A percentile compares a stretch with the other conserved stretches of the same genome.
phyloP scores from a whole-genome alignment of 1,140 invertebrate species.

The Heliconius congener region DNA sequence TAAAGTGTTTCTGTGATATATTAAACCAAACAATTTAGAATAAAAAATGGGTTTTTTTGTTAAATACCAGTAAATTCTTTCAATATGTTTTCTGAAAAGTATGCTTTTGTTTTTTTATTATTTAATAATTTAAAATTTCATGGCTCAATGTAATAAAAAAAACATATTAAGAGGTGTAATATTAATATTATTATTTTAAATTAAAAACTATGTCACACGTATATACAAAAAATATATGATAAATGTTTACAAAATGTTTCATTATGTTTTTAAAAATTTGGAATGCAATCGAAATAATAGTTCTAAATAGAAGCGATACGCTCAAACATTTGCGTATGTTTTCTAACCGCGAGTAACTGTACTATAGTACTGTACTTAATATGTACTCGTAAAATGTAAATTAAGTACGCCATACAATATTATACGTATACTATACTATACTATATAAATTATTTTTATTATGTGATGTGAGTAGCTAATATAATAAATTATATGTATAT shows the following conservation, averaged over 20 bases:
- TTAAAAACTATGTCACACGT: neutral
- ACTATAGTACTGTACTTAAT: neutral
- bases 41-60: no score
- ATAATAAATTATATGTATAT: no score
- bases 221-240: no score
- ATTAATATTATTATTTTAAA: neutral
- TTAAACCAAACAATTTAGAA: no score
- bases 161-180: no score
- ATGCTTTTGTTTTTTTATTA: no score
- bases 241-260: neutral
- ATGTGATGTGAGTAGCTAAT: neutral
- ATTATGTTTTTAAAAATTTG: neutral
- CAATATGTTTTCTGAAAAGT: no score
- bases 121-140: no score
- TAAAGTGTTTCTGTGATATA: no score
- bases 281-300: neutral
- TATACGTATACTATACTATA: no score
- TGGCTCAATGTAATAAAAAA: no score
- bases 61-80: no score
- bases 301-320: neutral
- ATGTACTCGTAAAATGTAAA: neutral
- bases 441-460: neutral
- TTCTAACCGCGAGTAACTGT: neutral
- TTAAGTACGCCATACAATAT: neutral
- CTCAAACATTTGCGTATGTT: neutral